These are phyloP conservation scores for Dendrocopos noguchii DNA, from an alignment of 2,113 vertebrate genomes.

Conservation along the genomic window DNA sequence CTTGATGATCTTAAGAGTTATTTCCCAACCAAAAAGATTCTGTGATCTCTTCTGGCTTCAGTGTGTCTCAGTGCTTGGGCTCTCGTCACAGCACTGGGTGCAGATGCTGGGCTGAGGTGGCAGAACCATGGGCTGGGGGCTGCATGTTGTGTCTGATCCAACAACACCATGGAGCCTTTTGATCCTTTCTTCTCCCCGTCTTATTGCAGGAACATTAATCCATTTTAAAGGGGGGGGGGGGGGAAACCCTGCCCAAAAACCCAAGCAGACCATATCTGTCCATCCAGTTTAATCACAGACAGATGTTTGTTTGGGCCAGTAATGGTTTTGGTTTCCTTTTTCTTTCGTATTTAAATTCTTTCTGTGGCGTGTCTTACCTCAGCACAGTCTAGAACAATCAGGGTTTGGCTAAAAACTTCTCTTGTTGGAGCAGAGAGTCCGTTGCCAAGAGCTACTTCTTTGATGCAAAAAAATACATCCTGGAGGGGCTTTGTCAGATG, in stretches of 20 bases:
- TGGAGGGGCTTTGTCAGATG: constrained; percentile 78
- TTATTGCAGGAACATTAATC: not conserved
- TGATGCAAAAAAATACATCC: constrained; percentile 76
- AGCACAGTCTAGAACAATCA: constrained; percentile 33
- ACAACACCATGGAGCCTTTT: not conserved
- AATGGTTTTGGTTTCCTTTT: constrained; percentile 49
- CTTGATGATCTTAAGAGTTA: no score
- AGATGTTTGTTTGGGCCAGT: constrained; percentile 50
- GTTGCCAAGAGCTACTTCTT: constrained; percentile 77
- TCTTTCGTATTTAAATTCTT: constrained; percentile 1
- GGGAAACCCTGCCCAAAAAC: not conserved
- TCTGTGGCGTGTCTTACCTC: constrained; percentile 14
- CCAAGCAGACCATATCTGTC: not conserved
- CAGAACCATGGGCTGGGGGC: not conserved
- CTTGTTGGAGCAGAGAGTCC: constrained; percentile 1
- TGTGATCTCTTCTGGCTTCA: not conserved
- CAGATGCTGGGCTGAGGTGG: not conserved
- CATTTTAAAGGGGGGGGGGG: not conserved
- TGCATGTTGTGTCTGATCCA: not conserved
- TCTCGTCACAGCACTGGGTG: fast-evolving
- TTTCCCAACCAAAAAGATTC: no score
- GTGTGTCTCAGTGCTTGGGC: fast-evolving
- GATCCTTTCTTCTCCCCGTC: not conserved
- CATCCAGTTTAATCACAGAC: constrained; percentile 46
- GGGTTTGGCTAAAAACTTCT: constrained; percentile 22